phyloP scores from a whole-genome alignment of 1,140 invertebrate genomes.

The Tachypleus tridentatus region DNA sequence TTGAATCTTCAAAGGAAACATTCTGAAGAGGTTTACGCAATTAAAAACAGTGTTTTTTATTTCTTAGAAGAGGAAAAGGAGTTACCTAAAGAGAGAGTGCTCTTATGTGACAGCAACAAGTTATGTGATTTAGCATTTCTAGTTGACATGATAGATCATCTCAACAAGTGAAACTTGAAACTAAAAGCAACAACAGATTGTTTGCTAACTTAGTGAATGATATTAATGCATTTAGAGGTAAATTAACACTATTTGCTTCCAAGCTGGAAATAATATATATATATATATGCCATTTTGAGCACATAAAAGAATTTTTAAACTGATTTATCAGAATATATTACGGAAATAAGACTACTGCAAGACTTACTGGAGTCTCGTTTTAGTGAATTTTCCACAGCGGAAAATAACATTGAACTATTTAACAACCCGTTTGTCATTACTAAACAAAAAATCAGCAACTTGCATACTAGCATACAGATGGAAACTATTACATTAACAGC shows the following conservation, averaged over 20 bases:
- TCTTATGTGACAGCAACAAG: slow-evolving; percentile 3
- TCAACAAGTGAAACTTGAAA: slow-evolving; percentile 4
- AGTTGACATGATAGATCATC: background rate
- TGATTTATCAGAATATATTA: slow-evolving; percentile 4
- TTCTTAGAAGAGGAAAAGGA: too few relatives aligned
- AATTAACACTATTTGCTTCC: too few relatives aligned
- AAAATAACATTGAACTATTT: background rate
- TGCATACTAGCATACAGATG: slow-evolving; percentile 1
- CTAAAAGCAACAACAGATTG: too few relatives aligned
- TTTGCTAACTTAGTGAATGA: too few relatives aligned
- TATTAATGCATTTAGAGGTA: slow-evolving; percentile 6
- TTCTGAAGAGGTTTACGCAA: background rate
- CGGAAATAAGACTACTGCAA: too few relatives aligned
- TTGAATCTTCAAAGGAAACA: background rate
- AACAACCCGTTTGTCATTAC: slow-evolving; percentile 1
- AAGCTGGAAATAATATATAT: background rate
- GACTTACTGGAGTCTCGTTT: background rate
- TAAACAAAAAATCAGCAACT: too few relatives aligned
- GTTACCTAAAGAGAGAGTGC: background rate
- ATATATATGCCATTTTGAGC: background rate
- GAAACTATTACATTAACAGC: slow-evolving; percentile 1
- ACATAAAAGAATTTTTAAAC: slow-evolving; percentile 1
- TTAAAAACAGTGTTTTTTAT: slow-evolving; percentile 2
- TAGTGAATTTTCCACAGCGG: slow-evolving; percentile 1
- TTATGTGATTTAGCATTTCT: background rate